Evolutionary conservation across 1,140 invertebrate genomes (phyloP), one percentile per base, ranked within the genome.

Genomic region (Pachyrhynchus sulphureomaculatus): DNA sequence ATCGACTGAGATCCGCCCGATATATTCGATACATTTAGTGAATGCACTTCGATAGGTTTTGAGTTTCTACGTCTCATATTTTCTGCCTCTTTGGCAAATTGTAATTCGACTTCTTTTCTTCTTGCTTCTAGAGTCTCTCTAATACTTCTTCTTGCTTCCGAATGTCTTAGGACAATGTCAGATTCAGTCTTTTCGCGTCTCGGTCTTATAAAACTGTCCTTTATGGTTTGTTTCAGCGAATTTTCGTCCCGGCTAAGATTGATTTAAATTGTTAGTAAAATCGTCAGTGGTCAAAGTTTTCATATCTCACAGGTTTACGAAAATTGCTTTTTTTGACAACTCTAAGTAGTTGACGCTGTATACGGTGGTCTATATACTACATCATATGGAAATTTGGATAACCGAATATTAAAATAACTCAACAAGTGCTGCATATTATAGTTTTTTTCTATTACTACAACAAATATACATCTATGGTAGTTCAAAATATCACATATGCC

Each of bases 141-240:
- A 64, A 77, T 69, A 74, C 73, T 68, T 76, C 77, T 53, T 73
- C 78, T 58, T 64, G 73, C 68, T 68, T 77, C 76, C 68, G 83
- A 75, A 80, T 83, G 86, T 64, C 86, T 80, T 69, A 87, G 83
- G 32, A 90, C 83, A 71, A 92, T 90, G 74, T 92, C 89, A 53
- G 89, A 90, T 77, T 93, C 90, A 69, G 90, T 92, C 78, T 91
- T 91, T 81, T 92, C 89, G 64, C 90, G 81, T 67, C 90, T 83
- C 15, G 88, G 89, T 69, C 84, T 81, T 62, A 84, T 36, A 8
- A 72, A 63, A 62, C 66, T 71, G 23, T 64, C 52, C 59, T 42
- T 36, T 41, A 45, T 52, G 48, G n/a, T 13, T 18, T 10, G 33
- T 44, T 52, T 51, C 45, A 29, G 36, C 17, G 26, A 39, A 17